Evolutionary conservation across 2,888 invertebrate species (phyloP).

Genomic region (Pollenia amentaria): DNA sequence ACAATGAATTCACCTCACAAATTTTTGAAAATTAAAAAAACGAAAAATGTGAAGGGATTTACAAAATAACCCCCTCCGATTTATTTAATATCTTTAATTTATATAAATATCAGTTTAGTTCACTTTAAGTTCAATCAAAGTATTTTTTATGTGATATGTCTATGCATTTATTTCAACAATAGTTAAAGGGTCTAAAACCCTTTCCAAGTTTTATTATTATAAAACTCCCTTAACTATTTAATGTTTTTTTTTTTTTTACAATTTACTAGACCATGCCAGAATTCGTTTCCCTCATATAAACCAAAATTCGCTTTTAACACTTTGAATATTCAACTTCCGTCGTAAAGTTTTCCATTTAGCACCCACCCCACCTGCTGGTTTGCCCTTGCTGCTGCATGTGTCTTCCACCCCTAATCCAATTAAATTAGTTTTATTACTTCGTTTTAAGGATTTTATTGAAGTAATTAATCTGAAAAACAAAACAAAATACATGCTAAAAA

Average conservation of each 20-base stretch:
- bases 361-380: neutral
- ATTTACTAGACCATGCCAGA: constrained; percentile 30
- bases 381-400: neutral
- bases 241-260: no score
- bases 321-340: constrained; percentile 57
- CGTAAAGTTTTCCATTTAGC: constrained; percentile 51
- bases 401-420: neutral
- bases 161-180: no score
- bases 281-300: constrained; percentile 35
- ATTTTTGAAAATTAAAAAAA: no score
- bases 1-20: no score
- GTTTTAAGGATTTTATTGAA: constrained; percentile 41
- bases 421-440: constrained; percentile 53
- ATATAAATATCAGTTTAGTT: no score
- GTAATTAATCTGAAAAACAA: constrained; percentile 54
- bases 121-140: no score
- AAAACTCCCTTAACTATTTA: constrained; percentile 22
- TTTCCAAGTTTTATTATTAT: neutral
- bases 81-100: no score
- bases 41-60: no score
- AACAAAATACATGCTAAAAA: constrained; percentile 9
- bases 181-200: neutral
- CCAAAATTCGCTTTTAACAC: constrained; percentile 35
- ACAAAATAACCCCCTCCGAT: no score
- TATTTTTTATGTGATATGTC: no score